Evolutionary conservation across 2,888 invertebrate genomes (phyloP), one percentile per base, ranked within the genome.

Genomic region (Hirtodrosophila confusa): DNA sequence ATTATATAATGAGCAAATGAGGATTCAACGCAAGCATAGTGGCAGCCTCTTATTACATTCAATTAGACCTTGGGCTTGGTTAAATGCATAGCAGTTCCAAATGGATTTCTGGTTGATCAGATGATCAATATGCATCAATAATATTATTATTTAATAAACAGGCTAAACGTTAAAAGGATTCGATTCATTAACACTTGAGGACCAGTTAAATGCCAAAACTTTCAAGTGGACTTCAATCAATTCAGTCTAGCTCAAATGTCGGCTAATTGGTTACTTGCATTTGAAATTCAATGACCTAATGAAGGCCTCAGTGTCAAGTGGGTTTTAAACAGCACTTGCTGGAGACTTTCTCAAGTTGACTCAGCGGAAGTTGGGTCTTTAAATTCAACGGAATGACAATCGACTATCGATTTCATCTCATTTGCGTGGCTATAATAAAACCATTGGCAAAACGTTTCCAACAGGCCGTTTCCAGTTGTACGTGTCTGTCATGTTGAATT

Each of bases 401-500:
- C 54, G 75, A 54, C 64, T 82, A 86, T 87, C 77, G 83, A 88
- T 83, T 86, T 64, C 76, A 76, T 56, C 61, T 53, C 58, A 72
- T 62, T 64, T 62, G 41, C 58, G 60, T 60, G 62, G 61, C 53
- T 50, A 71, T 86, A 84, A 88, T 88, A 84, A 86, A 88, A 86
- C 71, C 72, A 86, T 88, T 86, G 70, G 64, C 64, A 64, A 51
- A 70, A 71, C 75, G 72, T 70, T 86, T 75, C 56, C 77, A 79
- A 69, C 75, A 77, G 88, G 85, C 82, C 75, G 75, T 78, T 80
- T 50, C 36, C 55, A 40, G 23, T 39, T 33, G 70, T 75, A 86
- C 86, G 88, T 86, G 88, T 78, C 75, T 78, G 75, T 74, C 85
- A 79, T 87, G 72, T 71, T 70, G 74, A 78, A 76, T 86, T 72